A percentile compares a stretch with the other conserved stretches of the same genome.
Conservation (phyloP, 1,140 invertebrate species). For the Cheumatopsyche charites region DNA sequence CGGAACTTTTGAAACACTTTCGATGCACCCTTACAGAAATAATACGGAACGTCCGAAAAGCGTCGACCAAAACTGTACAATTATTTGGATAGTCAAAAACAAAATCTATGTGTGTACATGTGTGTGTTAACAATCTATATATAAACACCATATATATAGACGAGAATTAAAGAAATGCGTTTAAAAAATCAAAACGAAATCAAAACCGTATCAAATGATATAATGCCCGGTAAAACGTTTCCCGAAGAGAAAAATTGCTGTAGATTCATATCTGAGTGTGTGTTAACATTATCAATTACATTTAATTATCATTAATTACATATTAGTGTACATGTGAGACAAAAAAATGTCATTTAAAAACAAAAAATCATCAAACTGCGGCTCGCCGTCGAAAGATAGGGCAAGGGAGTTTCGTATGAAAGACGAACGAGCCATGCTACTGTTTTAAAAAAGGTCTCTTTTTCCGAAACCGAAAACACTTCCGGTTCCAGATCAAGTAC, state of each 20-base stretch:
- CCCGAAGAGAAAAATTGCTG: conserved; percentile 43
- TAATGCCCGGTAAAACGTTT: conserved; percentile 41
- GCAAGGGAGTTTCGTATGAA: too few relatives aligned
- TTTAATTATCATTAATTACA: too few relatives aligned
- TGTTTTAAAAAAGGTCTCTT: too few relatives aligned
- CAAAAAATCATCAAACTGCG: too few relatives aligned
- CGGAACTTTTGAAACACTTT: conserved; percentile 47
- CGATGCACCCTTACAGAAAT: conserved; percentile 48
- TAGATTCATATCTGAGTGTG: conserved; percentile 26
- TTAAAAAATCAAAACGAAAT: conserved; percentile 1
- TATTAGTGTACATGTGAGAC: too few relatives aligned
- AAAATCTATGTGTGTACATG: neutral
- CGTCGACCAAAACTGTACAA: conserved; percentile 41
- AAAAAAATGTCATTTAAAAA: too few relatives aligned
- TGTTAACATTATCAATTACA: too few relatives aligned
- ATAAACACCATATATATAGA: conserved; percentile 4
- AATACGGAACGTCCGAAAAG: conserved; percentile 46
- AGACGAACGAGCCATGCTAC: too few relatives aligned
- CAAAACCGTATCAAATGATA: conserved; percentile 26
- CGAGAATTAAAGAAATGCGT: neutral
- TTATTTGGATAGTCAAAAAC: too few relatives aligned
- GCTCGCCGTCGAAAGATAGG: too few relatives aligned
- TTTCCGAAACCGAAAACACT: too few relatives aligned
- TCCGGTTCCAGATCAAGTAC: too few relatives aligned
- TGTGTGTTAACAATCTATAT: conserved; percentile 45